These are phyloP conservation scores for Centroberyx gerrardi DNA, from an alignment of 2,797 vertebrate genomes.

Conservation along the genomic window DNA sequence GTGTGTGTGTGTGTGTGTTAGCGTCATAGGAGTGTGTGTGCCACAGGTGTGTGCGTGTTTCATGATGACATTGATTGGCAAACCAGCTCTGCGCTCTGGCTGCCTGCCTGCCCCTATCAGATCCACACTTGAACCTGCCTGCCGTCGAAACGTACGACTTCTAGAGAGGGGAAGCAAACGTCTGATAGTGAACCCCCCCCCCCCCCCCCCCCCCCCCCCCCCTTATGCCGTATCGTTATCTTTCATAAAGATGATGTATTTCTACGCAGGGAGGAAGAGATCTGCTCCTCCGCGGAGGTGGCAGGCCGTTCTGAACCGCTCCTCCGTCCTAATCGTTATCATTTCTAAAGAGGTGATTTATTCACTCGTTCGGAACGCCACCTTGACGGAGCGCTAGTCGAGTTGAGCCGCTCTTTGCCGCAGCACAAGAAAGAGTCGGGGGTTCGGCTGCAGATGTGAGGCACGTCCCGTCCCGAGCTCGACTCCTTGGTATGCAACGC, in stretches of 20 bases:
- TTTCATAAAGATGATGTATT: slow-evolving; percentile 64
- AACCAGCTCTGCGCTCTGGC: slow-evolving; percentile 58
- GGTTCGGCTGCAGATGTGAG: slow-evolving; percentile 58
- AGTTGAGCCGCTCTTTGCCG: slow-evolving; percentile 32
- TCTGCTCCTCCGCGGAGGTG: slow-evolving; percentile 33
- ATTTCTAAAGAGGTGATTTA: slow-evolving; percentile 55
- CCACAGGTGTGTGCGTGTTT: slow-evolving; percentile 24
- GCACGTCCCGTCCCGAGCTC: slow-evolving; percentile 43
- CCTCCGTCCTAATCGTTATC: slow-evolving; percentile 49
- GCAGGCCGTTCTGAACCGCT: slow-evolving; percentile 36
- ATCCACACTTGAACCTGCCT: slow-evolving; percentile 72
- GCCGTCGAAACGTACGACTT: slow-evolving; percentile 36
- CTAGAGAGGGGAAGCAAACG: slow-evolving; percentile 36
- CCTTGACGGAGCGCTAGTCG: slow-evolving; percentile 25
- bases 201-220: slow-evolving; percentile 39
- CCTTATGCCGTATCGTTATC: slow-evolving; percentile 49
- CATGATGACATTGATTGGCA: slow-evolving; percentile 73
- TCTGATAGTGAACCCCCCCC: slow-evolving; percentile 53
- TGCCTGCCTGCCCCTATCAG: slow-evolving; percentile 71
- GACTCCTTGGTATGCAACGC: slow-evolving; percentile 52
- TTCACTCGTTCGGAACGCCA: slow-evolving; percentile 34
- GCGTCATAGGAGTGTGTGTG: neutral
- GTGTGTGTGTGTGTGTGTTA: slow-evolving; percentile 20
- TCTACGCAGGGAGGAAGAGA: slow-evolving; percentile 29
- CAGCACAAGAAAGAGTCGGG: slow-evolving; percentile 37